Evolutionary conservation across 2,888 invertebrate genomes (phyloP).

Genomic region (Trichacis sp.): DNA sequence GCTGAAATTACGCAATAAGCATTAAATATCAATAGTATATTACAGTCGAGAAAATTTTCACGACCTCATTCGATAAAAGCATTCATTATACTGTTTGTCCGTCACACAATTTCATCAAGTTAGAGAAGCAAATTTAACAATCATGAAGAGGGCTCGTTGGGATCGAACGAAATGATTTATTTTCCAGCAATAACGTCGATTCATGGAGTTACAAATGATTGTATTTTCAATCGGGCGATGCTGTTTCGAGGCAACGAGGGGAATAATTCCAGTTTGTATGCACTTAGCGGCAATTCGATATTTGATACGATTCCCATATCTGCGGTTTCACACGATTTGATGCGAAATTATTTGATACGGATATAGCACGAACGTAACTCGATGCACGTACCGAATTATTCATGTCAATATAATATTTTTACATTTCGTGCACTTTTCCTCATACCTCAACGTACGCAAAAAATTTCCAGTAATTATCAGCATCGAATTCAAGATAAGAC

Average conservation of each 20-base stretch:
- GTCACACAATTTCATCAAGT: no score
- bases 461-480: no score
- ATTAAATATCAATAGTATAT: no score
- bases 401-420: slow-evolving; percentile 38
- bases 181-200: slow-evolving; percentile 26
- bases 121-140: no score
- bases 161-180: not conserved
- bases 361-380: slow-evolving; percentile 39
- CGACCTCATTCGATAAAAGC: no score
- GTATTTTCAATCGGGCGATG: slow-evolving; percentile 20
- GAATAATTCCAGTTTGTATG: slow-evolving; percentile 39
- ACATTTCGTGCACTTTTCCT: no score
- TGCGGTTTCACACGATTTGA: slow-evolving; percentile 41
- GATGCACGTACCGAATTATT: slow-evolving; percentile 37
- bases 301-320: slow-evolving; percentile 41
- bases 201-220: slow-evolving; percentile 35
- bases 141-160: no score
- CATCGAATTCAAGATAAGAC: slow-evolving; percentile 21
- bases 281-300: slow-evolving; percentile 43
- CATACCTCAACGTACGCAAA: no score
- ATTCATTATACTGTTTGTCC: no score
- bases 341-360: slow-evolving; percentile 42
- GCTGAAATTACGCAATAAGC: no score
- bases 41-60: no score
- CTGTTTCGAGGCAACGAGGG: slow-evolving; percentile 22